A percentile compares a stretch with the other conserved stretches of the same genome.
Evolutionary conservation across 2,113 vertebrate genomes (phyloP).

Genomic region (Campylomormyrus tamandua): DNA sequence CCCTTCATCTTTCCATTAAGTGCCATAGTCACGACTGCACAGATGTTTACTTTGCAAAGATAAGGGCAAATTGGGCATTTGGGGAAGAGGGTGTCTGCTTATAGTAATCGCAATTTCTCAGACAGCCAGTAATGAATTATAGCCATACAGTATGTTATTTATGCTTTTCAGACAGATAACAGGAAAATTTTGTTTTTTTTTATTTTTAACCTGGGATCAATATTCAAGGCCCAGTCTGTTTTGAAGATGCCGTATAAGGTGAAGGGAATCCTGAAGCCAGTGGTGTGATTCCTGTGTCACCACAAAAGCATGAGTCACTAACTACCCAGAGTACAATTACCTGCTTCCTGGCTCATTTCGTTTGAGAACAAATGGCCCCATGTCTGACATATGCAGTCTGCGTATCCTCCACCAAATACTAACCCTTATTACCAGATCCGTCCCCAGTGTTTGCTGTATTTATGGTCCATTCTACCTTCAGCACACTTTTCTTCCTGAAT

Average conservation of each 20-base stretch:
- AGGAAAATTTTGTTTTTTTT: neutral
- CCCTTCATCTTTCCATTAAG: neutral
- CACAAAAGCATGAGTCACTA: neutral
- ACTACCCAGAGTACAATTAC: conserved; percentile 3
- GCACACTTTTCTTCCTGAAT: conserved; percentile 27
- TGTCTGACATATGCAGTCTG: neutral
- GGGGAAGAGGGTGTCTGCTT: neutral
- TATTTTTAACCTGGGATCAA: neutral
- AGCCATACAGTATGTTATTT: neutral
- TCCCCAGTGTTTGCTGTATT: neutral
- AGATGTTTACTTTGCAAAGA: neutral
- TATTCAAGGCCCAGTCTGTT: neutral
- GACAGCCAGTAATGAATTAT: neutral
- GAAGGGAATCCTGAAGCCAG: neutral
- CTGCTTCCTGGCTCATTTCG: neutral
- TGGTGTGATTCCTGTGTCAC: neutral
- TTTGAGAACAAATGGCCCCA: neutral
- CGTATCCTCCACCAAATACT: neutral
- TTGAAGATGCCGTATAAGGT: neutral
- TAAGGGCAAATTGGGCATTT: neutral
- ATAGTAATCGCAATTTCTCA: neutral
- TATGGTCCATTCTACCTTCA: neutral
- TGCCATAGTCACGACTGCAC: neutral
- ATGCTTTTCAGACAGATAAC: neutral
- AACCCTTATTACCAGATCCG: neutral